These are phyloP conservation scores for Catajapyx aquilonaris DNA, from an alignment of 1,140 invertebrate species.

Conservation along the genomic window DNA sequence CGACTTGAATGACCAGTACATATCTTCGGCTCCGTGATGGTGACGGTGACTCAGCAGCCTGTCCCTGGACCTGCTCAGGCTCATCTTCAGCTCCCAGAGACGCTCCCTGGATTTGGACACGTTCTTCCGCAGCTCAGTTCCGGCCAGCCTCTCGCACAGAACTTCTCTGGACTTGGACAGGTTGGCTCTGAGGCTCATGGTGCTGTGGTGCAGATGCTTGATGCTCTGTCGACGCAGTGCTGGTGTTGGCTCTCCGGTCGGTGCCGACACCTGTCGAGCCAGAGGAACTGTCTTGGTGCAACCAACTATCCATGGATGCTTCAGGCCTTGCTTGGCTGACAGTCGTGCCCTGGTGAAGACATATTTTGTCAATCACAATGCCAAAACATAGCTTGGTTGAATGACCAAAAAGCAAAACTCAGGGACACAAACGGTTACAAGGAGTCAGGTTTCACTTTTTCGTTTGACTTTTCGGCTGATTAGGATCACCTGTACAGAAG, in stretches of 20 bases:
- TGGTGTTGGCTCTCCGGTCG: constrained; percentile 17
- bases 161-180: constrained; percentile 34
- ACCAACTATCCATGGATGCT: constrained; percentile 42
- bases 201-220: not conserved
- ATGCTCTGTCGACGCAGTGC: not conserved
- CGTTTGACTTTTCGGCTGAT: too few relatives aligned
- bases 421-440: too few relatives aligned
- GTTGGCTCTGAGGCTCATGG: constrained; percentile 9
- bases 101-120: constrained; percentile 24
- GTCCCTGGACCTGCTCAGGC: constrained; percentile 12
- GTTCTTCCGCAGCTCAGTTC: constrained; percentile 14
- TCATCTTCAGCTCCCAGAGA: constrained; percentile 16
- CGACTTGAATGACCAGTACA: constrained; percentile 17
- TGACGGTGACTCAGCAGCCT: constrained; percentile 8
- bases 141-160: constrained; percentile 28
- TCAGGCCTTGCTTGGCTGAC: constrained; percentile 31
- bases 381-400: too few relatives aligned
- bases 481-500: too few relatives aligned
- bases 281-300: too few relatives aligned
- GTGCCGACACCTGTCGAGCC: constrained; percentile 1
- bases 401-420: too few relatives aligned
- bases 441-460: too few relatives aligned
- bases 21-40: constrained; percentile 14
- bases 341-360: too few relatives aligned
- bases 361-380: too few relatives aligned